A percentile compares a stretch with the other conserved stretches of the same genome.
These are phyloP conservation scores for Myopa testacea DNA, from an alignment of 2,888 invertebrate genomes.

Conservation along the genomic window DNA sequence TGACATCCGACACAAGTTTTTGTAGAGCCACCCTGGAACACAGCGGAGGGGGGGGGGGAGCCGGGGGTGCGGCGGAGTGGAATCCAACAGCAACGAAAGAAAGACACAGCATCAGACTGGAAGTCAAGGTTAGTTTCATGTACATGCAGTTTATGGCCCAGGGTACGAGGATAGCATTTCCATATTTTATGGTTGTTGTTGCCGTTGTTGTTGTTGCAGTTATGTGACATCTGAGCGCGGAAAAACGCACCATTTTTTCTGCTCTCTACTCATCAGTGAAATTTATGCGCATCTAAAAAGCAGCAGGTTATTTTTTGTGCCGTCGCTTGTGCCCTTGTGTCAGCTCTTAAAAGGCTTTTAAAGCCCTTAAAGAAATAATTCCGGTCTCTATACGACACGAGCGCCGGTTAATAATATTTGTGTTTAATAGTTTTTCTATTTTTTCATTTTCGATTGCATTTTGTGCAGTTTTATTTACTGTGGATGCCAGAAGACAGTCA, in stretches of 20 bases:
- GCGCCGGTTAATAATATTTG: neutral
- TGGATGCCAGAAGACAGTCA: neutral
- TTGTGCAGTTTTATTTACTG: neutral
- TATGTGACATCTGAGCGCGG: neutral
- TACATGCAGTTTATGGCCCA: neutral
- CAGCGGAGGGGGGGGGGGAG: neutral
- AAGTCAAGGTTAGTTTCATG: neutral
- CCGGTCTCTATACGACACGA: neutral
- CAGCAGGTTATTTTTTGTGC: too few relatives aligned
- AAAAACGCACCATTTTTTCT: neutral
- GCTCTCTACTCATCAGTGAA: neutral
- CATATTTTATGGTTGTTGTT: neutral
- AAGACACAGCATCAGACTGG: neutral
- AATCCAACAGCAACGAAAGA: too few relatives aligned
- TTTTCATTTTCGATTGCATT: neutral
- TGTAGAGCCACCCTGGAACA: too few relatives aligned
- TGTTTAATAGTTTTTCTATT: neutral
- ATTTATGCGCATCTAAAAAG: neutral
- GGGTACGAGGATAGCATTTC: neutral
- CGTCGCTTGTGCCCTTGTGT: too few relatives aligned
- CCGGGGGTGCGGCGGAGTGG: neutral
- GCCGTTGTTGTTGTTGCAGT: neutral
- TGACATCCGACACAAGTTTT: too few relatives aligned
- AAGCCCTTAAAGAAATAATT: neutral
- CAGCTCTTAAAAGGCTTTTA: neutral